Evolutionary conservation across 2,113 vertebrate genomes (phyloP).

Genomic region (Cololabis saira): DNA sequence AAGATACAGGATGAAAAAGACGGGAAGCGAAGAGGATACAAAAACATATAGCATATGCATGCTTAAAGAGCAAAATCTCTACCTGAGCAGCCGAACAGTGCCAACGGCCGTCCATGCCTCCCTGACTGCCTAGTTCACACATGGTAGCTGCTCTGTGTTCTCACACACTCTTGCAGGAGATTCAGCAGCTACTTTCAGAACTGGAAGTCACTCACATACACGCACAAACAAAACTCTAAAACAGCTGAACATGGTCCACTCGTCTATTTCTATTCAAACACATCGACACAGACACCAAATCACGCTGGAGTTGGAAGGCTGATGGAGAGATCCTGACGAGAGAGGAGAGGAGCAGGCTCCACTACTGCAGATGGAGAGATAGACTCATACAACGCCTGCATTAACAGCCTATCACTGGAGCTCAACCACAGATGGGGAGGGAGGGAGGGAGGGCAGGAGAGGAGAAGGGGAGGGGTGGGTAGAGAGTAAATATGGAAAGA

Average conservation of each 20-base stretch:
- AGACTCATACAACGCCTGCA: constrained; percentile 92
- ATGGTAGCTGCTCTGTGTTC: constrained; percentile 64
- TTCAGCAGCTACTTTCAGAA: constrained; percentile 66
- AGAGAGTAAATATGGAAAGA: constrained; percentile 72
- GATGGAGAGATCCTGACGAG: constrained; percentile 72
- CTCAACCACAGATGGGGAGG: constrained; percentile 73
- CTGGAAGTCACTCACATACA: constrained; percentile 52
- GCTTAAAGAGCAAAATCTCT: constrained; percentile 85
- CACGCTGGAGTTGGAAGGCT: constrained; percentile 56
- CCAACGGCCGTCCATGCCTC: constrained; percentile 98
- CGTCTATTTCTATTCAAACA: constrained; percentile 42
- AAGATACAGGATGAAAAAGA: constrained; percentile 19
- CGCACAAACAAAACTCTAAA: constrained; percentile 36
- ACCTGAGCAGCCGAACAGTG: constrained; percentile 98
- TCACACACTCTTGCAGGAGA: constrained; percentile 59
- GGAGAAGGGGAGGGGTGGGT: constrained; percentile 1
- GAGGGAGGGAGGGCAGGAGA: constrained; percentile 27
- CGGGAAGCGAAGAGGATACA: constrained; percentile 56
- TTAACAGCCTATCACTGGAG: constrained; percentile 93
- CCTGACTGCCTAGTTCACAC: constrained; percentile 92
- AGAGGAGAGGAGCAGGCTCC: constrained; percentile 84
- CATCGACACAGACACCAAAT: constrained; percentile 45
- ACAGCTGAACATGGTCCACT: constrained; percentile 47
- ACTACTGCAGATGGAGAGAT: constrained; percentile 91
- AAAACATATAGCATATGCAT: constrained; percentile 84